These are phyloP conservation scores for Hanleya hanleyi DNA, from an alignment of 2,888 invertebrate genomes.

Conservation along the genomic window DNA sequence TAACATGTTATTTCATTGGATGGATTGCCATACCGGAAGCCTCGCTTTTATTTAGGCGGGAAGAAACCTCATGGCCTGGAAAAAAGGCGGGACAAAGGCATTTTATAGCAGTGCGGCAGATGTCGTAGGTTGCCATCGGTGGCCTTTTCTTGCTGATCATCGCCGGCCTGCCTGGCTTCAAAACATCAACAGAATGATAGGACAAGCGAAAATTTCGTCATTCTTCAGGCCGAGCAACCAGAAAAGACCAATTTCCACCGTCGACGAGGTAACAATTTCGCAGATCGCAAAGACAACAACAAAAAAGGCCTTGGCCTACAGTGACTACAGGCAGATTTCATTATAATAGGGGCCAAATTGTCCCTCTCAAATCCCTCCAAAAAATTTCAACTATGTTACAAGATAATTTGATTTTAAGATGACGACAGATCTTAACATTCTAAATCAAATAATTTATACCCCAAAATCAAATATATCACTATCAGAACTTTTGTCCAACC, in stretches of 20 bases:
- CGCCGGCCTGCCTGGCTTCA: background rate
- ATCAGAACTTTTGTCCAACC: too few species aligned
- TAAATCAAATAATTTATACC: too few species aligned
- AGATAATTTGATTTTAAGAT: too few species aligned
- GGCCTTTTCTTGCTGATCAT: too few species aligned
- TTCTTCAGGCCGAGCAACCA: constrained; percentile 27
- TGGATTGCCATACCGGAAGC: too few species aligned
- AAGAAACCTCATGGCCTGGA: background rate
- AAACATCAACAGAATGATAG: constrained; percentile 23
- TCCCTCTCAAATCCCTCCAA: too few species aligned
- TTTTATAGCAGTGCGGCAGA: background rate
- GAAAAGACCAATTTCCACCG: constrained; percentile 20
- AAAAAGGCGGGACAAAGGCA: constrained; percentile 5
- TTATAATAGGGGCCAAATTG: too few species aligned
- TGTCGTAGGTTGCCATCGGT: too few species aligned
- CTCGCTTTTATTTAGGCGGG: background rate
- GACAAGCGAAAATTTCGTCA: constrained; percentile 34
- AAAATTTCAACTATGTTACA: too few species aligned
- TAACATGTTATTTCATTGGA: too few species aligned
- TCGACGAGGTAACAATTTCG: constrained; percentile 3
- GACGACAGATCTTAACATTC: too few species aligned
- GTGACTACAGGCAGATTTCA: background rate
- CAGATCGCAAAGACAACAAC: background rate
- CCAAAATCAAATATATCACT: too few species aligned
- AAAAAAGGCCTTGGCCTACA: background rate